Evolutionary conservation across 2,797 vertebrate species (phyloP), one percentile per base, ranked within the genome.

Genomic region (Xerus rutilus): DNA sequence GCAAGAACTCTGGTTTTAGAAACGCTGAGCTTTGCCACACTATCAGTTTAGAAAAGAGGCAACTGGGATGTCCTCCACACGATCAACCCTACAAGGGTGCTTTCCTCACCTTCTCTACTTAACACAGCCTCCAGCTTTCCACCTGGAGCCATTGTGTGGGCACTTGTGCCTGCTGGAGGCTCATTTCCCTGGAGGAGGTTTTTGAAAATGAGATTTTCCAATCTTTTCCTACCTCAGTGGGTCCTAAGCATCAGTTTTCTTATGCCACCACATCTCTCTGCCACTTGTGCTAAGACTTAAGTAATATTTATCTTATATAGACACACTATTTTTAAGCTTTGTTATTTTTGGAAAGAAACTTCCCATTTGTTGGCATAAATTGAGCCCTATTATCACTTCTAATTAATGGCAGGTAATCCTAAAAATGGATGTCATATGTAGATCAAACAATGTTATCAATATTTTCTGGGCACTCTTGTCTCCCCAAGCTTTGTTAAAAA

Each of bases 141-240:
- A 81, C 93, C 92, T 93, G 93, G 97, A 95, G 79, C 65, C 65
- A 57, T 84, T 74, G 6, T 43, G 49, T 14, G 2, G 45, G 85
- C 12, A 0, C 1, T 6, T 47, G 13, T 23, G 95, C 54, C 92
- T 67, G 45, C 70, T 86, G 35, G 7, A 7, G 11, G 65, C 43
- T 59, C 52, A 3, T n/a, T 84, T 88, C 45, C 64, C 52, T 4
- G 21, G 49, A 49, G 0, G 64, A 96, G 65, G 86, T 30, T 15
- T 49, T 91, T 73, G 49, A 73, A 83, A 93, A 65, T 30, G 90
- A 76, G 69, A 83, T 93, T 93, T 77, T 77, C 87, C 89, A 7
- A 0, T 65, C 49, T 35, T 65, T n/a, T 13, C 76, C 47, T 20
- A 23, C 49, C 20, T 67, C 9, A 5, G 11, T 10, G 39, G 70